These are phyloP conservation scores for Tetragonisca angustula DNA, from an alignment of 2,888 invertebrate species.

Conservation along the genomic window DNA sequence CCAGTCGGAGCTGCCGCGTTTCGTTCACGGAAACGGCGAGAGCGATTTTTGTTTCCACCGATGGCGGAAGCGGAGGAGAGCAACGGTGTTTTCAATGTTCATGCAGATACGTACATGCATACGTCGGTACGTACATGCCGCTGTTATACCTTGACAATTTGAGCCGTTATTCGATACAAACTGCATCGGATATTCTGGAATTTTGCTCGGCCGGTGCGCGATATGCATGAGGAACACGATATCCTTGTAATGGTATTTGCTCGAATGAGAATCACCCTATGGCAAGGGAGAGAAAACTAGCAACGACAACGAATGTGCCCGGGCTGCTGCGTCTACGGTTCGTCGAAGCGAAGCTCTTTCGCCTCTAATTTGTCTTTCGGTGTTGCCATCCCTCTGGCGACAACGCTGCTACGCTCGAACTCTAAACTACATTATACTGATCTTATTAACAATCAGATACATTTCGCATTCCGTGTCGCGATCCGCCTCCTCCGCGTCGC, in stretches of 20 bases:
- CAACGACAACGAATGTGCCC: slow-evolving; percentile 44
- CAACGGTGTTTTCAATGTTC: slow-evolving; percentile 22
- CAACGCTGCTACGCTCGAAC: slow-evolving; percentile 32
- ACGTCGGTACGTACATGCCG: background rate
- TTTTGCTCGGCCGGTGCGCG: slow-evolving; percentile 20
- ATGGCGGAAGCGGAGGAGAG: no score
- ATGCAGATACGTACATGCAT: background rate
- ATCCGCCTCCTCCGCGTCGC: background rate
- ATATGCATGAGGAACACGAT: slow-evolving; percentile 47
- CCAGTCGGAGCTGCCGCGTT: background rate
- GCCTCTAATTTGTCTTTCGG: slow-evolving; percentile 54
- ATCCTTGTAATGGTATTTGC: slow-evolving; percentile 56
- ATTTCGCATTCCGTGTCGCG: slow-evolving; percentile 33
- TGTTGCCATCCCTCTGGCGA: slow-evolving; percentile 2
- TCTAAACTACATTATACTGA: slow-evolving; percentile 46
- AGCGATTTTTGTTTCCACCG: slow-evolving; percentile 6
- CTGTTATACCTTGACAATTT: slow-evolving; percentile 13
- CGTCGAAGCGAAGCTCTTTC: slow-evolving; percentile 30
- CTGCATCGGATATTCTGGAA: slow-evolving; percentile 33
- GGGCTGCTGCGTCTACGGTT: background rate
- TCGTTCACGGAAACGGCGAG: background rate
- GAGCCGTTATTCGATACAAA: slow-evolving; percentile 35
- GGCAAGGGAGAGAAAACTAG: slow-evolving; percentile 33
- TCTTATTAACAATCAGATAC: slow-evolving; percentile 54
- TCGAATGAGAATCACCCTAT: slow-evolving; percentile 37